Conservation (phyloP, 2,888 invertebrate species). For the Apodemia mormo region DNA sequence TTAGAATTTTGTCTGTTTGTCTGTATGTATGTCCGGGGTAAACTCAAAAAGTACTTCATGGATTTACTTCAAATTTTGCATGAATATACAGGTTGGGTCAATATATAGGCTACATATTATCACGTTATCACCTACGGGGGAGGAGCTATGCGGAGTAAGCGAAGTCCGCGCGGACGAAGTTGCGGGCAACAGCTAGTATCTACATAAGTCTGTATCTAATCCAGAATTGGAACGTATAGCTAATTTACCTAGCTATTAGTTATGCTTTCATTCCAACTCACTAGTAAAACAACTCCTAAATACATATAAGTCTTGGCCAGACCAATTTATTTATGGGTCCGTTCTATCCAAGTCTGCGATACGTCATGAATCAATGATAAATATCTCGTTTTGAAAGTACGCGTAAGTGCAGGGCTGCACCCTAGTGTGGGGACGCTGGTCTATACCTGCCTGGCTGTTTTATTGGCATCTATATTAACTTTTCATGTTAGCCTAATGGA, state of each 20-base stretch:
- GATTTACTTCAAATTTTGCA: too few relatives aligned
- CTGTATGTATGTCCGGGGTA: too few relatives aligned
- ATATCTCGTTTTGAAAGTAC: conserved; percentile 31
- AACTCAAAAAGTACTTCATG: too few relatives aligned
- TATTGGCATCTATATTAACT: conserved; percentile 70
- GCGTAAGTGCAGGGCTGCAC: conserved; percentile 47
- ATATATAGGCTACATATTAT: too few relatives aligned
- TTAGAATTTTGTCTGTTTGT: too few relatives aligned
- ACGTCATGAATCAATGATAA: conserved; percentile 26
- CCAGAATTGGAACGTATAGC: neutral
- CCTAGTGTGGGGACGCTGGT: conserved; percentile 49
- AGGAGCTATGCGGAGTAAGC: too few relatives aligned
- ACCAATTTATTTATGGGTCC: conserved; percentile 3
- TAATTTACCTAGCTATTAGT: neutral
- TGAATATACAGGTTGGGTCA: too few relatives aligned
- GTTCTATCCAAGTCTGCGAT: conserved; percentile 8
- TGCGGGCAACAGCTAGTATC: too few relatives aligned
- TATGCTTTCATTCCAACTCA: neutral
- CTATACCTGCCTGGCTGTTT: conserved; percentile 60
- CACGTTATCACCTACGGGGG: too few relatives aligned
- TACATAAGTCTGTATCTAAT: too few relatives aligned
- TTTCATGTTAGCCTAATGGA: conserved; percentile 76
- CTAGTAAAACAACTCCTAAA: neutral
- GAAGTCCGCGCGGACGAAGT: too few relatives aligned
- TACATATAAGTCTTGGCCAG: neutral